These are phyloP conservation scores for Stenolophus ochropezus DNA, from an alignment of 2,888 invertebrate genomes.

Conservation along the genomic window DNA sequence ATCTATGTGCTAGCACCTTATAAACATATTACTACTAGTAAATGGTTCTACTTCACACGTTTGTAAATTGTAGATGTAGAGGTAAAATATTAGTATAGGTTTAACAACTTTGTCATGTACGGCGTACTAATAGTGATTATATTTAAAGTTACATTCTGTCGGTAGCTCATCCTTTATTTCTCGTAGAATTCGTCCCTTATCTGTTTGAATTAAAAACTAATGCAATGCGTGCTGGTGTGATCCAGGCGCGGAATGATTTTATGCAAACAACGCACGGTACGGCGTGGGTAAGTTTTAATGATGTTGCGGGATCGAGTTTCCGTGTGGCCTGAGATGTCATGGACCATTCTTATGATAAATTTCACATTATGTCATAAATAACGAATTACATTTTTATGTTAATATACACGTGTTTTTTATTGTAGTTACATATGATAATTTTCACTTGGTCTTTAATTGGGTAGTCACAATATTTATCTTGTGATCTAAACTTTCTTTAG, in stretches of 20 bases:
- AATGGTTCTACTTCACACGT: too few relatives aligned
- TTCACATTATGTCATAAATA: conserved; percentile 53
- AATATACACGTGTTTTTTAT: conserved; percentile 21
- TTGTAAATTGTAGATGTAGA: too few relatives aligned
- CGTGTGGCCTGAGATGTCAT: conserved; percentile 55
- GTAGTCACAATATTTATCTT: conserved; percentile 37
- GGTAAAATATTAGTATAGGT: too few relatives aligned
- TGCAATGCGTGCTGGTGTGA: neutral
- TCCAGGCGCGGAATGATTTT: conserved; percentile 50
- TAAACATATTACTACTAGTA: too few relatives aligned
- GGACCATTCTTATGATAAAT: conserved; percentile 55
- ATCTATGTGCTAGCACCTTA: too few relatives aligned
- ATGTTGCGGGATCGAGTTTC: conserved; percentile 52
- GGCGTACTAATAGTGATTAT: too few relatives aligned
- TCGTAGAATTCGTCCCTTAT: too few relatives aligned
- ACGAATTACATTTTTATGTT: conserved; percentile 52
- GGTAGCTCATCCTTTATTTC: too few relatives aligned
- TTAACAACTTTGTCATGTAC: too few relatives aligned
- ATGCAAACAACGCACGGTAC: conserved; percentile 42
- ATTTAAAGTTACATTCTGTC: too few relatives aligned
- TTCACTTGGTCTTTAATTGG: conserved; percentile 17
- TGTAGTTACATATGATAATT: conserved; percentile 46
- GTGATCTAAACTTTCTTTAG: neutral
- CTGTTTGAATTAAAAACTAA: too few relatives aligned
- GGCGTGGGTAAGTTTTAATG: conserved; percentile 57